Evolutionary conservation across 2,888 invertebrate genomes (phyloP).

Genomic region (Eupithecia exiguata): DNA sequence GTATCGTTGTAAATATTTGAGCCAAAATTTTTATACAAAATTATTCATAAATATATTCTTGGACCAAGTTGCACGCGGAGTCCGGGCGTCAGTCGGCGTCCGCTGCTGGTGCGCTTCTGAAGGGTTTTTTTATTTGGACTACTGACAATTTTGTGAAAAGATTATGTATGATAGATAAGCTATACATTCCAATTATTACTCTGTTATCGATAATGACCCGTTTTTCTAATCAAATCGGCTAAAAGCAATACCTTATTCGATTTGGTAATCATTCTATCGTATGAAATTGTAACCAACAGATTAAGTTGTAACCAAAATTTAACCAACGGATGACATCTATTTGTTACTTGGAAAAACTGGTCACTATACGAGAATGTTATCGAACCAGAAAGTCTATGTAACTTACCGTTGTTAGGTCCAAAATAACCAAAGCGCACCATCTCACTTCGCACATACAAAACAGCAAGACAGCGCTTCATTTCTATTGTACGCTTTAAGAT

Average conservation of each 20-base stretch:
- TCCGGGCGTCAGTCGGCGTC: conserved; percentile 40
- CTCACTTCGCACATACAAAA: conserved; percentile 11
- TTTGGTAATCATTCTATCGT: not conserved
- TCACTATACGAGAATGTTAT: not conserved
- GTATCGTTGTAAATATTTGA: conserved; percentile 80
- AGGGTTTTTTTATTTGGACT: not conserved
- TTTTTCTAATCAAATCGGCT: not conserved
- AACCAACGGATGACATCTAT: not conserved
- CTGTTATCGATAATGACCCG: conserved; percentile 1
- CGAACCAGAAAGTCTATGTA: not conserved
- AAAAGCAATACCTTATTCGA: not conserved
- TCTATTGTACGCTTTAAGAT: conserved; percentile 25
- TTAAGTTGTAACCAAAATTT: not conserved
- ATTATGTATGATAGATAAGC: not conserved
- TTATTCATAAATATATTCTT: conserved; percentile 77
- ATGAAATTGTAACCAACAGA: conserved; percentile 1
- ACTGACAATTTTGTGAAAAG: not conserved
- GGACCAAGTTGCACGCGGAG: conserved; percentile 68
- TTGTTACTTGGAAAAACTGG: not conserved
- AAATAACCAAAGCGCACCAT: conserved; percentile 24
- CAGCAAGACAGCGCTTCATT: conserved; percentile 28
- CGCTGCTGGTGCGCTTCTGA: conserved; percentile 42
- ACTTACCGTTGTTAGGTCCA: conserved; percentile 10
- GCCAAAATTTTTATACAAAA: conserved; percentile 82
- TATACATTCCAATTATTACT: conserved; percentile 13